Conservation (phyloP, 2,888 invertebrate species). For the Zhuqinia jingwanae region DNA sequence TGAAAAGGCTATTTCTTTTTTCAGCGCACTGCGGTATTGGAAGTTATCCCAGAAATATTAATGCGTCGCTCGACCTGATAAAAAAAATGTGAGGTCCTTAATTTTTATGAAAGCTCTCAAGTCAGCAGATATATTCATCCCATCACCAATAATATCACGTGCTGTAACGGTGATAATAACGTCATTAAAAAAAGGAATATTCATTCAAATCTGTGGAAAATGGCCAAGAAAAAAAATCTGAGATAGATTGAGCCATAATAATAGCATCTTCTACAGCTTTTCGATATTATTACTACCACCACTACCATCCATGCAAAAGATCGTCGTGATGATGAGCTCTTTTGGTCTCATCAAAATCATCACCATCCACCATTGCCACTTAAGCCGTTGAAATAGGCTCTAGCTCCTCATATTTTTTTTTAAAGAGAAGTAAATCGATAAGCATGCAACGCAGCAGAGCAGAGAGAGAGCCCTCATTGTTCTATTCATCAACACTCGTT, state of each 20-base stretch:
- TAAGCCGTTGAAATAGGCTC: neutral
- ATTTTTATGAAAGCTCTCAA: slow-evolving; percentile 31
- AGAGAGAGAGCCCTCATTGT: too few relatives aligned
- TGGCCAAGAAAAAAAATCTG: slow-evolving; percentile 43
- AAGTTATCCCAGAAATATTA: slow-evolving; percentile 50
- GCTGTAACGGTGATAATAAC: neutral
- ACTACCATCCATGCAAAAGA: too few relatives aligned
- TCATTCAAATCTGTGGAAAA: slow-evolving; percentile 56
- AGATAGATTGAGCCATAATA: neutral
- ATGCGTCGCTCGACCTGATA: slow-evolving; percentile 44
- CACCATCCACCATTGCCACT: neutral
- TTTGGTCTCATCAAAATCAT: neutral
- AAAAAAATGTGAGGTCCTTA: neutral
- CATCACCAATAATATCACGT: neutral
- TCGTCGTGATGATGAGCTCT: neutral
- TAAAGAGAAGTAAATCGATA: too few relatives aligned
- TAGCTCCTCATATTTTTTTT: neutral
- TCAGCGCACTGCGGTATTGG: too few relatives aligned
- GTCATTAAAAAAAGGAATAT: slow-evolving; percentile 10
- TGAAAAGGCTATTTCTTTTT: too few relatives aligned
- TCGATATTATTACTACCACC: slow-evolving; percentile 11
- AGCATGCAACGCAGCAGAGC: too few relatives aligned
- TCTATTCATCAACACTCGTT: neutral
- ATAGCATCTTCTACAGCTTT: slow-evolving; percentile 15
- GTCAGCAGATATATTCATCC: neutral